A percentile compares a stretch with the other conserved stretches of the same genome.
Evolutionary conservation across 2,888 invertebrate species (phyloP).

Genomic region (Polydrusus cervinus): DNA sequence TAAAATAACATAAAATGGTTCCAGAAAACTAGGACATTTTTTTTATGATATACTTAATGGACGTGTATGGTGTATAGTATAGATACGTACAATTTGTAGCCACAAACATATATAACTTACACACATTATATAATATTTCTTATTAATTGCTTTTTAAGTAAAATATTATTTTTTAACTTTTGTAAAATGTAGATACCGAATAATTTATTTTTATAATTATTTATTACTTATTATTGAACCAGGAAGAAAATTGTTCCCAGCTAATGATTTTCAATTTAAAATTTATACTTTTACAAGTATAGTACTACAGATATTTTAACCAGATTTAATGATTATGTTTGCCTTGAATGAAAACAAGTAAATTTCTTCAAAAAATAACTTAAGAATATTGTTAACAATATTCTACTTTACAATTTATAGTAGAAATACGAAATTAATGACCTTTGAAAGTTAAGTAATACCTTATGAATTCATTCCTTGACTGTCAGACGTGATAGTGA

Average conservation of each 20-base stretch:
- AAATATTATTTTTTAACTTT: too few species aligned
- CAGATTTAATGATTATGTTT: conserved; percentile 12
- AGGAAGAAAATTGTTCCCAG: neutral
- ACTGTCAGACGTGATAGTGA: neutral
- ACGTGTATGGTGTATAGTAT: too few species aligned
- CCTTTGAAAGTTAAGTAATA: conserved; percentile 1
- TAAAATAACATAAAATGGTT: too few species aligned
- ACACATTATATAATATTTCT: too few species aligned
- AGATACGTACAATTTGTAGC: too few species aligned
- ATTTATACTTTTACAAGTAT: neutral
- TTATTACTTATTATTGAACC: neutral
- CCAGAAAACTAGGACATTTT: too few species aligned
- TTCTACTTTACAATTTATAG: neutral
- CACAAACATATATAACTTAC: too few species aligned
- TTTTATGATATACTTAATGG: too few species aligned
- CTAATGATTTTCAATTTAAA: neutral
- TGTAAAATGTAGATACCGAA: too few species aligned
- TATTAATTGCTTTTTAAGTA: too few species aligned
- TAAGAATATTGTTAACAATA: too few species aligned
- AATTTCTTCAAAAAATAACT: conserved; percentile 2
- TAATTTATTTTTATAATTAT: neutral
- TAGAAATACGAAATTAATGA: neutral
- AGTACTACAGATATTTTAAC: neutral
- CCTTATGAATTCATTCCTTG: neutral
- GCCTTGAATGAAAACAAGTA: conserved; percentile 10